Conservation (phyloP, 2,113 vertebrate genomes). For the Neopipo cinnamomea region DNA sequence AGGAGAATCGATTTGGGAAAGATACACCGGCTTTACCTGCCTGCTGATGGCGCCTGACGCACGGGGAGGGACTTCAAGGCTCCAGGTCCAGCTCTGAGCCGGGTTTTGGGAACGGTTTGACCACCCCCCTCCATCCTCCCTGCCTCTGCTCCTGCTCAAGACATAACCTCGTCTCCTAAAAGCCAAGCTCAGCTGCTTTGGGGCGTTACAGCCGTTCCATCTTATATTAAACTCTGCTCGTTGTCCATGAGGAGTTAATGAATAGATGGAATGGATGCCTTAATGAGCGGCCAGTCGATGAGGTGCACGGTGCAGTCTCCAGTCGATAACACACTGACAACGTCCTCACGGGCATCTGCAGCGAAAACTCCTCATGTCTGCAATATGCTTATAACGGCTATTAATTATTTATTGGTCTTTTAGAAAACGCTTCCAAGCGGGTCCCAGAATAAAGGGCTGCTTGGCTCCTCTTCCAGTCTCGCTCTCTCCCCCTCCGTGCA, state of each 20-base stretch:
- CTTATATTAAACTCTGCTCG: fast-evolving
- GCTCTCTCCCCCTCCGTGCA: fast-evolving
- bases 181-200: not conserved
- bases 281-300: not conserved
- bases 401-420: constrained; percentile 19
- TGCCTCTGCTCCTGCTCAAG: not conserved
- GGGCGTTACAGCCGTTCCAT: fast-evolving
- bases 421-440: not conserved
- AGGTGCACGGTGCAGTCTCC: not conserved
- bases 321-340: not conserved
- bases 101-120: not conserved
- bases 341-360: not conserved
- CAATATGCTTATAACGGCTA: not conserved
- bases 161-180: not conserved
- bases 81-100: not conserved
- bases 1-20: constrained; percentile 8
- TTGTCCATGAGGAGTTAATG: not conserved
- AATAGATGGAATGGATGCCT: not conserved
- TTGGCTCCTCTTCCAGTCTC: not conserved
- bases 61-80: fast-evolving
- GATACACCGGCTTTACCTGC: not conserved
- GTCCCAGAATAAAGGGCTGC: not conserved
- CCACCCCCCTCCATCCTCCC: not conserved
- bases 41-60: fast-evolving
- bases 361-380: not conserved